These are phyloP conservation scores for Zaprionus lachaisei DNA, from an alignment of 1,140 invertebrate genomes.

Conservation along the genomic window DNA sequence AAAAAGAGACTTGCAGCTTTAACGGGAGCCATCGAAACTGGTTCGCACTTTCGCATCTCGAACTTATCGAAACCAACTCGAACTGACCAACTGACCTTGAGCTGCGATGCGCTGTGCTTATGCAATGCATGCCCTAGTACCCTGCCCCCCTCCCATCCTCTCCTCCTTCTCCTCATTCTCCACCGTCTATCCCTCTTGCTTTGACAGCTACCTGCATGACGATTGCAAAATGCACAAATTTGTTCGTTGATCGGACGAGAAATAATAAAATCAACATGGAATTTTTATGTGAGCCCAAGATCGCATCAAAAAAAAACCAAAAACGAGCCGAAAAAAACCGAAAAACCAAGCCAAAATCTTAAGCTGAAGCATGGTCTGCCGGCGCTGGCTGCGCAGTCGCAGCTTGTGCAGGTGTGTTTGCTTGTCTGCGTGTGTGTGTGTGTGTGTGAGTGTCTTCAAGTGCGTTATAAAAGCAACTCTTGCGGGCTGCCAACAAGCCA, in stretches of 20 bases:
- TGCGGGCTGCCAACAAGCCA: constrained; percentile 64
- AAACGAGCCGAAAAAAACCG: constrained; percentile 33
- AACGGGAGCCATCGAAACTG: constrained; percentile 62
- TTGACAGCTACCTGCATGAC: constrained; percentile 18
- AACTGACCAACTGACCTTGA: constrained; percentile 75
- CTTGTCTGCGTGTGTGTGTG: background rate
- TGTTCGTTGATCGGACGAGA: constrained; percentile 29
- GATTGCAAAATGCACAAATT: constrained; percentile 68
- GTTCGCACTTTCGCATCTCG: constrained; percentile 31
- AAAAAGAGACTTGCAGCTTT: constrained; percentile 15
- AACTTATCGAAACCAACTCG: too few relatives aligned
- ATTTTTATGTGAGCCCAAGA: constrained; percentile 18
- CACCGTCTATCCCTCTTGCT: constrained; percentile 8
- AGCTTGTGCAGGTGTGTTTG: background rate
- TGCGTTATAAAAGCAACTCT: constrained; percentile 76
- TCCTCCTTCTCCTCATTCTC: constrained; percentile 9
- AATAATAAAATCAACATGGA: constrained; percentile 7
- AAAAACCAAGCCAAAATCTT: constrained; percentile 20
- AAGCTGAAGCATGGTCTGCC: constrained; percentile 18
- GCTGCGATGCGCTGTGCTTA: constrained; percentile 36
- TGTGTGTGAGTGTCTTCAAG: constrained; percentile 51
- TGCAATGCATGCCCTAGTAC: constrained; percentile 46
- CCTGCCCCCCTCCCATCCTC: constrained; percentile 11
- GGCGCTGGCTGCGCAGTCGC: constrained; percentile 30
- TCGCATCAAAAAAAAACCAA: constrained; percentile 41